A percentile compares a stretch with the other conserved stretches of the same genome.
Evolutionary conservation across 2,888 invertebrate species (phyloP).

Genomic region (Agonopterix arenella): DNA sequence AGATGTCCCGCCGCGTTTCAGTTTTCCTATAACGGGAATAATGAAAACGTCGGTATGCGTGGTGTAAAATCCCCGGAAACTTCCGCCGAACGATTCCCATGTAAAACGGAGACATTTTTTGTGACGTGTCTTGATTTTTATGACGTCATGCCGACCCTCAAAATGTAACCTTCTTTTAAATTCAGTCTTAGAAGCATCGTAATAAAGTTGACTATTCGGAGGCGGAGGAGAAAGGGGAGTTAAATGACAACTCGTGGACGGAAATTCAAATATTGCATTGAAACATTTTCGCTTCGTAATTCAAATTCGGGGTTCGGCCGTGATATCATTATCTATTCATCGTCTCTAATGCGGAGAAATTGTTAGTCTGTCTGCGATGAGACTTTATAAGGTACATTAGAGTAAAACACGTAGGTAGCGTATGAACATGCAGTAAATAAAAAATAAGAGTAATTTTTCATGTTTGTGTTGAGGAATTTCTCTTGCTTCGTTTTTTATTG

Average conservation of each 20-base stretch:
- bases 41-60: constrained; percentile 53
- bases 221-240: too few relatives aligned
- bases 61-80: constrained; percentile 30
- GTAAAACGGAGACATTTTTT: constrained; percentile 37
- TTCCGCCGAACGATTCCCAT: constrained; percentile 28
- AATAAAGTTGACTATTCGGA: too few relatives aligned
- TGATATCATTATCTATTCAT: constrained; percentile 36
- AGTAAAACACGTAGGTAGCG: constrained; percentile 29
- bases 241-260: too few relatives aligned
- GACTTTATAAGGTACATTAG: constrained; percentile 35
- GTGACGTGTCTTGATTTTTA: constrained; percentile 36
- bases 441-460: too few relatives aligned
- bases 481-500: too few relatives aligned
- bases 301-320: constrained; percentile 1
- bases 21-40: constrained; percentile 53
- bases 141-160: constrained; percentile 16
- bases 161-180: too few relatives aligned
- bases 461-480: too few relatives aligned
- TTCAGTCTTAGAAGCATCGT: too few relatives aligned
- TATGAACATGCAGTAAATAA: too few relatives aligned
- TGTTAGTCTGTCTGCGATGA: constrained; percentile 9
- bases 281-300: background rate
- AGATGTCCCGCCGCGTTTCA: constrained; percentile 43
- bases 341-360: constrained; percentile 21
- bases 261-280: background rate